phyloP scores from a whole-genome alignment of 2,113 vertebrate genomes.

The Piprites chloris region DNA sequence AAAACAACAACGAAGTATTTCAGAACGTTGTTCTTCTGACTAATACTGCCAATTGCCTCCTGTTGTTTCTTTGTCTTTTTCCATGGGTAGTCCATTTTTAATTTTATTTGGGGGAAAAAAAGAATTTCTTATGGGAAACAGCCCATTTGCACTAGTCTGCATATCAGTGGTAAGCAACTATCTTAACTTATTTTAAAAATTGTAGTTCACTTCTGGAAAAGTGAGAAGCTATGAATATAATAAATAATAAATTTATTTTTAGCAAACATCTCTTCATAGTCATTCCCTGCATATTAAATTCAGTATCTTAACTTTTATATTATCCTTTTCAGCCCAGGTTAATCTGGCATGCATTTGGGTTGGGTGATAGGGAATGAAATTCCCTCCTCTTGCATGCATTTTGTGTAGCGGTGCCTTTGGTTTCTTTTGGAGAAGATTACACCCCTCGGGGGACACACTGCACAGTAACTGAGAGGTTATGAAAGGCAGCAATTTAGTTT shows the following conservation, averaged over 20 bases:
- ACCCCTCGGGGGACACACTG: neutral
- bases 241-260: neutral
- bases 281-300: neutral
- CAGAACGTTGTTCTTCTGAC: neutral
- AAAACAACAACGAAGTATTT: neutral
- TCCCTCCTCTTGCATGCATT: fast-evolving
- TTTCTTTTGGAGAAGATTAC: neutral
- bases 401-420: neutral
- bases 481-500: neutral
- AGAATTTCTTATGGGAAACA: neutral
- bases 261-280: neutral
- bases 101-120: neutral
- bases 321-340: neutral
- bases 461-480: neutral
- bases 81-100: neutral
- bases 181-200: neutral
- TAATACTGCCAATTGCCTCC: neutral
- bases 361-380: neutral
- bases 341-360: neutral
- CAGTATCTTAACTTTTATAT: neutral
- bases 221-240: neutral
- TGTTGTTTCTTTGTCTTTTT: neutral
- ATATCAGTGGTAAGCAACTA: neutral
- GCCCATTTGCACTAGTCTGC: neutral
- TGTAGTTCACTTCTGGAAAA: neutral